These are phyloP conservation scores for Stichodactyla mertensii DNA, from an alignment of 64 coral and sea anemone species.

Conservation along the genomic window DNA sequence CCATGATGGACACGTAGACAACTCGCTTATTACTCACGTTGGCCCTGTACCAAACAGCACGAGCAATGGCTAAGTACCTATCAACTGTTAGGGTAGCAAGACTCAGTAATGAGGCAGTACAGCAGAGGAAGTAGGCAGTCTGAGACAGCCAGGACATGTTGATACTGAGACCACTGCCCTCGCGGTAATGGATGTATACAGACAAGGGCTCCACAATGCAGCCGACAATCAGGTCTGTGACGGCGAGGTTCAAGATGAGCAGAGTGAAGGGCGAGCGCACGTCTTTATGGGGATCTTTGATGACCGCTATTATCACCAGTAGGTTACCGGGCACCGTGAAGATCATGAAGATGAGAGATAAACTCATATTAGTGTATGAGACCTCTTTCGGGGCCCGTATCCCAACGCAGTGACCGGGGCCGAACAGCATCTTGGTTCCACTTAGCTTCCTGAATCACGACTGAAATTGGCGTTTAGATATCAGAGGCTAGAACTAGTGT, in stretches of 20 bases:
- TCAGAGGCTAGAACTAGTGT: too few relatives aligned
- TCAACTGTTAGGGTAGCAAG: constrained; percentile 72
- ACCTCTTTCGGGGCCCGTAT: constrained; percentile 68
- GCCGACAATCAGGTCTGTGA: constrained; percentile 67
- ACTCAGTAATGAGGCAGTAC: constrained; percentile 75
- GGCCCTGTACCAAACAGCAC: constrained; percentile 68
- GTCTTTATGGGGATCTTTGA: constrained; percentile 53
- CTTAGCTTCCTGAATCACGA: neutral
- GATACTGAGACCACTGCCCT: constrained; percentile 42
- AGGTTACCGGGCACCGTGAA: constrained; percentile 75
- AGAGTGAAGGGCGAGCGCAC: constrained; percentile 73
- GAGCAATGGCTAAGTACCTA: constrained; percentile 67
- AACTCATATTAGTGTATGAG: constrained; percentile 44
- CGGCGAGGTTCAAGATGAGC: constrained; percentile 50
- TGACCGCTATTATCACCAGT: constrained; percentile 63
- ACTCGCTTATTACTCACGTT: constrained; percentile 50
- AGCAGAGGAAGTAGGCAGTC: constrained; percentile 77
- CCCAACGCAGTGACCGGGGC: constrained; percentile 31
- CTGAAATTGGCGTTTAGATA: too few relatives aligned
- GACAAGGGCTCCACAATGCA: constrained; percentile 71
- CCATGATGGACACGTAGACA: constrained; percentile 15
- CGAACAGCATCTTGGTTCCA: constrained; percentile 21
- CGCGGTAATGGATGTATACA: constrained; percentile 58
- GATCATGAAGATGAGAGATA: constrained; percentile 50
- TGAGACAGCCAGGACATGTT: constrained; percentile 70